A percentile compares a stretch with the other conserved stretches of the same genome.
Conservation (phyloP, 1,140 invertebrate species). For the Idris sp. region DNA sequence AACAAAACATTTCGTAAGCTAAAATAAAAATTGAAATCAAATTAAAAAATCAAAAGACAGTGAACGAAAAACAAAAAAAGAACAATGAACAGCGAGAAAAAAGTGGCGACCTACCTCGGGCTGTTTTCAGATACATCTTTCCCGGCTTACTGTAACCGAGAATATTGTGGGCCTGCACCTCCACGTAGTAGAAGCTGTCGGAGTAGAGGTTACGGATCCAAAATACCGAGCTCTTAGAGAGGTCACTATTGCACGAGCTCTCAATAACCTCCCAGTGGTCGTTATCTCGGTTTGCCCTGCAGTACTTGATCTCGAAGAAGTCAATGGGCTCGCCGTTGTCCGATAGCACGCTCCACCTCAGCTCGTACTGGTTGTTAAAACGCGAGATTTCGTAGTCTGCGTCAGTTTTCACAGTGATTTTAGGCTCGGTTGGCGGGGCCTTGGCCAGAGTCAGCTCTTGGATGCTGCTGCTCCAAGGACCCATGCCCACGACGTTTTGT, state of each 20-base stretch:
- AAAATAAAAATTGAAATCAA: slow-evolving; percentile 18
- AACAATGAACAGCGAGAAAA: neutral
- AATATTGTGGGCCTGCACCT: slow-evolving; percentile 89
- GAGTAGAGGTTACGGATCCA: slow-evolving; percentile 84
- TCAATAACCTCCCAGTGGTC: slow-evolving; percentile 82
- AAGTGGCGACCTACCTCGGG: slow-evolving; percentile 84
- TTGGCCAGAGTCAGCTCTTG: slow-evolving; percentile 80
- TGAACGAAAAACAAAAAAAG: slow-evolving; percentile 18
- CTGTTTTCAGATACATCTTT: slow-evolving; percentile 87
- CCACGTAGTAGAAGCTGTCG: slow-evolving; percentile 89
- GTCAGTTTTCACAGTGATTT: slow-evolving; percentile 68
- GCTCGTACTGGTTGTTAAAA: slow-evolving; percentile 87
- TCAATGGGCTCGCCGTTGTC: slow-evolving; percentile 94
- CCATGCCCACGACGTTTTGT: slow-evolving; percentile 88
- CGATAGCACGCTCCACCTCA: slow-evolving; percentile 88
- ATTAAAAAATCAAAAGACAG: slow-evolving; percentile 8
- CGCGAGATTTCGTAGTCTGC: slow-evolving; percentile 76
- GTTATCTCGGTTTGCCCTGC: slow-evolving; percentile 81
- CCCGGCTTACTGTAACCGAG: slow-evolving; percentile 88
- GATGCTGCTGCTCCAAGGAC: slow-evolving; percentile 82
- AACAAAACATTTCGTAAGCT: slow-evolving; percentile 2
- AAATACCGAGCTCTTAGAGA: slow-evolving; percentile 82
- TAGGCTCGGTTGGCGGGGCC: slow-evolving; percentile 80
- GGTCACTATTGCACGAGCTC: too few species aligned
- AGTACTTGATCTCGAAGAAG: slow-evolving; percentile 88